Evolutionary conservation across 2,797 vertebrate genomes (phyloP).

Genomic region (Sebastes flavidus): DNA sequence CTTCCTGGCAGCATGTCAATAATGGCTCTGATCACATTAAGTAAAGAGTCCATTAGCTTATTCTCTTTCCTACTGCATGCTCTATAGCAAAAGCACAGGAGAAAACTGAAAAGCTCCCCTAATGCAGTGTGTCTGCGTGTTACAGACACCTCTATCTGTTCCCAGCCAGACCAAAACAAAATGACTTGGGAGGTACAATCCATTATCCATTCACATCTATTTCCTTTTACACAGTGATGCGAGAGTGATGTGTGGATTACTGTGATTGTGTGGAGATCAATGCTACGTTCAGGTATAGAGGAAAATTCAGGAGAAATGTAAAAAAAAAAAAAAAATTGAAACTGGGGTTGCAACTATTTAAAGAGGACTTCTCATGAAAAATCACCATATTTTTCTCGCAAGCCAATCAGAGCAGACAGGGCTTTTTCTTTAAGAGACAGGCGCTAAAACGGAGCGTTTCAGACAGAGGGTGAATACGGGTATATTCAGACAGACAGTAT

Average conservation of each 20-base stretch:
- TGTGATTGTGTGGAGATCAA: conserved; percentile 18
- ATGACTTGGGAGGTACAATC: conserved; percentile 47
- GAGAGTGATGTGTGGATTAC: conserved; percentile 24
- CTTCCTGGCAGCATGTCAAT: conserved; percentile 99
- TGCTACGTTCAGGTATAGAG: conserved; percentile 6
- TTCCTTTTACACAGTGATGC: conserved; percentile 33
- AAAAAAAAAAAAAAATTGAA: background rate
- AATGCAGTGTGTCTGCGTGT: conserved; percentile 74
- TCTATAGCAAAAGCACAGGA: conserved; percentile 83
- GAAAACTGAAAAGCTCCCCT: conserved; percentile 72
- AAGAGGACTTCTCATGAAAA: background rate
- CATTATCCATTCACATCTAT: conserved; percentile 47
- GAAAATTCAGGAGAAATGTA: background rate
- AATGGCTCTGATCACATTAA: conserved; percentile 99
- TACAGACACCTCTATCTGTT: conserved; percentile 72
- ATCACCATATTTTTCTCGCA: too few relatives aligned
- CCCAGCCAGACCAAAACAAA: conserved; percentile 54
- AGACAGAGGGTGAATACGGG: fast-evolving
- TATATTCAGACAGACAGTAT: too few relatives aligned
- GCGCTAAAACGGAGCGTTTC: too few relatives aligned
- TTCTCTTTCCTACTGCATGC: conserved; percentile 85
- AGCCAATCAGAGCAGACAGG: too few relatives aligned
- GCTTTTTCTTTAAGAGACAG: too few relatives aligned
- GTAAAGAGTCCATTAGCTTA: conserved; percentile 98
- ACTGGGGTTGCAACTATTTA: background rate